phyloP scores from a whole-genome alignment of 2,113 vertebrate species.

The Cygnus buccinator region DNA sequence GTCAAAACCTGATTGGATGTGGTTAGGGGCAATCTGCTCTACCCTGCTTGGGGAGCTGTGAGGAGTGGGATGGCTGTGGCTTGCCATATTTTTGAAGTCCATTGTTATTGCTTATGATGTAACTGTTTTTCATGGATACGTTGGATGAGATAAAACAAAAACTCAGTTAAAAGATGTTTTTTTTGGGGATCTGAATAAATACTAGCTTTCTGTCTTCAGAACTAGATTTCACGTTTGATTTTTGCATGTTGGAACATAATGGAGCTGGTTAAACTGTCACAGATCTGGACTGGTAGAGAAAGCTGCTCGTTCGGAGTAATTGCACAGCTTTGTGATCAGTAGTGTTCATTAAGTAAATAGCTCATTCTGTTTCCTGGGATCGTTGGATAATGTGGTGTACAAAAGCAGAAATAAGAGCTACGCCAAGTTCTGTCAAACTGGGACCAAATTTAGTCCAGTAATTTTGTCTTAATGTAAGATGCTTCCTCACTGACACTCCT shows the following conservation, averaged over 20 bases:
- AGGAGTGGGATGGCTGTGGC: rapidly evolving
- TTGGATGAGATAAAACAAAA: neutral
- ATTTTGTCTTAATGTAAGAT: neutral
- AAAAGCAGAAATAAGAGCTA: neutral
- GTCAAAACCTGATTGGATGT: neutral
- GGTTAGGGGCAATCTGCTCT: neutral
- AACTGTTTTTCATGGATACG: neutral
- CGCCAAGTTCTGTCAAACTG: neutral
- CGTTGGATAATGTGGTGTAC: neutral
- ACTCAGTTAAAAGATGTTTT: neutral
- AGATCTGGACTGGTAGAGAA: neutral
- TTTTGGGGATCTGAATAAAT: neutral
- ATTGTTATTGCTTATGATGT: neutral
- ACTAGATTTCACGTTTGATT: neutral
- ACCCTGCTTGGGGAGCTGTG: neutral
- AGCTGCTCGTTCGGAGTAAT: neutral
- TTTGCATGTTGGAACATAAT: neutral
- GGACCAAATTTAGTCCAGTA: neutral
- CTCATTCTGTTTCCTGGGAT: neutral
- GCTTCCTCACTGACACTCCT: neutral
- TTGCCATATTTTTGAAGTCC: neutral
- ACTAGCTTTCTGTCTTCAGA: neutral
- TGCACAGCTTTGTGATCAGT: neutral
- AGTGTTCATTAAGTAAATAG: neutral
- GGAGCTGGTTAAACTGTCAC: neutral